Conservation (phyloP, 2,888 invertebrate genomes). For the Tiphia femorata region DNA sequence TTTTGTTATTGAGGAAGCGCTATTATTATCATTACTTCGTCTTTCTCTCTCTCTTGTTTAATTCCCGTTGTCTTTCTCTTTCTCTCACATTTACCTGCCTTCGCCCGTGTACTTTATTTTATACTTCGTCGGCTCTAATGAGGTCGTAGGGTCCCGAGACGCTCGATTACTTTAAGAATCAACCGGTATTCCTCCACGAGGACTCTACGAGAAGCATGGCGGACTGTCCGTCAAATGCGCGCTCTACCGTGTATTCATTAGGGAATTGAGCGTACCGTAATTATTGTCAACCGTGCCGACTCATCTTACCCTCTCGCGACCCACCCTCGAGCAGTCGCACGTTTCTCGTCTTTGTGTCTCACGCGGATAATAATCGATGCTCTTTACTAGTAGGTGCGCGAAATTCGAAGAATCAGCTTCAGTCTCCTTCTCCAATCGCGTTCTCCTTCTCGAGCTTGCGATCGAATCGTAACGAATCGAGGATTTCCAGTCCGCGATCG, state of each 20-base stretch:
- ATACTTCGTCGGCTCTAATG: too few species aligned
- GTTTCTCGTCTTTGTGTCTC: neutral
- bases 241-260: neutral
- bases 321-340: neutral
- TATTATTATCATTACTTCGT: too few species aligned
- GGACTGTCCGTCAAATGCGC: neutral
- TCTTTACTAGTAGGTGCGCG: too few species aligned
- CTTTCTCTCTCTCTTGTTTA: neutral
- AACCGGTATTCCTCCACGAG: neutral
- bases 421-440: too few species aligned
- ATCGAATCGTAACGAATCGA: neutral
- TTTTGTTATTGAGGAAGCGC: too few species aligned
- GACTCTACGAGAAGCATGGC: too few species aligned
- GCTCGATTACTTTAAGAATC: neutral
- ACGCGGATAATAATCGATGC: too few species aligned
- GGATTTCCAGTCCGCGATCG: too few species aligned
- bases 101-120: neutral
- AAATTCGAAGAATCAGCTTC: too few species aligned
- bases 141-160: too few species aligned
- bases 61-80: too few species aligned
- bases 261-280: neutral
- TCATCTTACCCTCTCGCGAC: too few species aligned
- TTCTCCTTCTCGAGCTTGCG: neutral
- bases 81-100: neutral
- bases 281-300: slow-evolving; percentile 1